phyloP scores from a whole-genome alignment of 1,140 invertebrate species.

The Hyphantria cunea region DNA sequence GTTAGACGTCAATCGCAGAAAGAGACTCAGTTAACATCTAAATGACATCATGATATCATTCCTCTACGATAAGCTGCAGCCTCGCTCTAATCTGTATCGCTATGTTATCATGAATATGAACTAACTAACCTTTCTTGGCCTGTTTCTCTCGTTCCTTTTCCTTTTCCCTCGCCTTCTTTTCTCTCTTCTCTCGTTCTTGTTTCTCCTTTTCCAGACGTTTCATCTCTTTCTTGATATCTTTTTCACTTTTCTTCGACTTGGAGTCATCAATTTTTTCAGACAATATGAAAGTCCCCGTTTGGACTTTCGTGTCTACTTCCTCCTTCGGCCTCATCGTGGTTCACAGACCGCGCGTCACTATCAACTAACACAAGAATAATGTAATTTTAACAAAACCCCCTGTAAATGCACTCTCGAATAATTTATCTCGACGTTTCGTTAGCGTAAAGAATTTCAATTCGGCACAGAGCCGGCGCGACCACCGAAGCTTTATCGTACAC shows the following conservation, averaged over 20 bases:
- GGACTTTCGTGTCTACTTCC: slow-evolving; percentile 68
- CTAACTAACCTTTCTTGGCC: slow-evolving; percentile 77
- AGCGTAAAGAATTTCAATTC: slow-evolving; percentile 58
- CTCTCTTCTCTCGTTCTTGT: slow-evolving; percentile 76
- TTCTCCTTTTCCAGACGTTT: slow-evolving; percentile 78
- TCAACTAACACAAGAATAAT: slow-evolving; percentile 57
- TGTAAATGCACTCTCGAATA: slow-evolving; percentile 55
- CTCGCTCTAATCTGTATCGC: neutral
- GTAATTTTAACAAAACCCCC: slow-evolving; percentile 55
- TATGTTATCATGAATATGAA: slow-evolving; percentile 8
- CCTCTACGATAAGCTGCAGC: slow-evolving; percentile 7
- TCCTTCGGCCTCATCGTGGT: slow-evolving; percentile 76
- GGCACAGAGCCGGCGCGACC: slow-evolving; percentile 47
- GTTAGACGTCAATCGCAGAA: slow-evolving; percentile 8
- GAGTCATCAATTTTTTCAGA: slow-evolving; percentile 80
- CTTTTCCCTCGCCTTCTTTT: slow-evolving; percentile 80
- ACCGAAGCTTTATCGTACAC: slow-evolving; percentile 54
- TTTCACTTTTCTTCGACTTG: slow-evolving; percentile 77
- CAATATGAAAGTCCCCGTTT: slow-evolving; percentile 78
- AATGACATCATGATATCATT: slow-evolving; percentile 58
- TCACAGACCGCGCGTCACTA: slow-evolving; percentile 37
- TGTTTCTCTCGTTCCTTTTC: slow-evolving; percentile 79
- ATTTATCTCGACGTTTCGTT: slow-evolving; percentile 52
- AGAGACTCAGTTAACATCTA: neutral
- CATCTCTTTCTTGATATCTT: slow-evolving; percentile 81